phyloP scores from a whole-genome alignment of 2,113 vertebrate species.

The Oncorhynchus nerka region DNA sequence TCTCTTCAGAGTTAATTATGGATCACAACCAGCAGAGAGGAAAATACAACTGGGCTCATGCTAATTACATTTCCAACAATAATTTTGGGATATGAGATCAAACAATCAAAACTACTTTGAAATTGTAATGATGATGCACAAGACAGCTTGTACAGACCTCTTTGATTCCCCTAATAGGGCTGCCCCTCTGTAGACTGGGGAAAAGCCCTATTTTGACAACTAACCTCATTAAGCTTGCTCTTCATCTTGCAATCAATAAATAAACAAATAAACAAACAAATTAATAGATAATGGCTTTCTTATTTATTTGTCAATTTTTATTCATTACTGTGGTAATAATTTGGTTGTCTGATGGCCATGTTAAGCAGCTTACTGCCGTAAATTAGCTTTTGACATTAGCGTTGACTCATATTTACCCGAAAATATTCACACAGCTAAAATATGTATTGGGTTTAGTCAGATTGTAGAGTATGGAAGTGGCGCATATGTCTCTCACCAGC shows the following conservation, averaged over 20 bases:
- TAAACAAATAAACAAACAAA: conserved; percentile 31
- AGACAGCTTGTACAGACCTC: conserved; percentile 45
- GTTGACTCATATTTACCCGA: too few relatives aligned
- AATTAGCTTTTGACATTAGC: background rate
- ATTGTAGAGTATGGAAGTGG: background rate
- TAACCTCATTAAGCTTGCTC: conserved; percentile 44
- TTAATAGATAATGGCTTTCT: background rate
- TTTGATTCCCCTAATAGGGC: conserved; percentile 53
- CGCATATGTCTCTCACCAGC: background rate
- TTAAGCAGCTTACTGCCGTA: background rate
- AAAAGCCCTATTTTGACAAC: conserved; percentile 35
- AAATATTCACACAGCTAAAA: background rate
- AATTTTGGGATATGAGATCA: conserved; percentile 66
- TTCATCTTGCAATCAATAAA: conserved; percentile 39
- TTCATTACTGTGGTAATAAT: too few relatives aligned
- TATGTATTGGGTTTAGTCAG: background rate
- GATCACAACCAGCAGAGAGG: conserved; percentile 62
- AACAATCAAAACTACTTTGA: conserved; percentile 71
- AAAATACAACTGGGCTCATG: conserved; percentile 46
- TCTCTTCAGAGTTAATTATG: conserved; percentile 67
- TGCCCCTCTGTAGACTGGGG: conserved; percentile 45
- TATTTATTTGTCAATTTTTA: too few relatives aligned
- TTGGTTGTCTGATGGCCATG: too few relatives aligned
- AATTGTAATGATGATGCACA: conserved; percentile 62
- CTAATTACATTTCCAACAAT: conserved; percentile 62